phyloP scores from a whole-genome alignment of 2,888 invertebrate genomes.

The Ichneumon xanthorius region DNA sequence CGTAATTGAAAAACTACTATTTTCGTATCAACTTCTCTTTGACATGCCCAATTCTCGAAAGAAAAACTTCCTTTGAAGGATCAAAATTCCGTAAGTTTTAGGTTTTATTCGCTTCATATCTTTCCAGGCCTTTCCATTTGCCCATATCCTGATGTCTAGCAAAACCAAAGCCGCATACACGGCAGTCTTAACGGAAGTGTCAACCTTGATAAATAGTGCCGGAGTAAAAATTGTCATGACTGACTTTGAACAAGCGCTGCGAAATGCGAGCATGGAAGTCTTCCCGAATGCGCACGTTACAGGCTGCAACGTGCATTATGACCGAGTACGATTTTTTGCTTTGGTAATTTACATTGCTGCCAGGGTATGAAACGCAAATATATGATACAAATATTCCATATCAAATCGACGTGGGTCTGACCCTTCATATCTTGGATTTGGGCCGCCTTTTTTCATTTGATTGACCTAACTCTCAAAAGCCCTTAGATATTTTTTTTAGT shows the following conservation, averaged over 20 bases:
- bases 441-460: too few species aligned
- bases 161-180: slow-evolving; percentile 17
- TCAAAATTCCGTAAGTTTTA: too few species aligned
- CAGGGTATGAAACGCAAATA: neutral
- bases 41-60: too few species aligned
- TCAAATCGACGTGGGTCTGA: too few species aligned
- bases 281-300: slow-evolving; percentile 21
- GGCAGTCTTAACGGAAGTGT: neutral
- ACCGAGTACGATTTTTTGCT: slow-evolving; percentile 18
- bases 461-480: too few species aligned
- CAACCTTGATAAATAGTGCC: neutral
- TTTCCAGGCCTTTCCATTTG: slow-evolving; percentile 25
- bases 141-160: slow-evolving; percentile 19
- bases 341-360: neutral
- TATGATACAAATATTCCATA: too few species aligned
- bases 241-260: slow-evolving; percentile 34
- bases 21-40: too few species aligned
- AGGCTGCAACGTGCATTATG: slow-evolving; percentile 43
- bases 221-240: slow-evolving; percentile 12
- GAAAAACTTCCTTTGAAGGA: too few species aligned
- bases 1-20: slow-evolving; percentile 28
- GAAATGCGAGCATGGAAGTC: slow-evolving; percentile 4
- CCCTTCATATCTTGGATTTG: too few species aligned
- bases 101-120: too few species aligned
- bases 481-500: too few species aligned